Evolutionary conservation across 2,113 vertebrate genomes (phyloP), one percentile per base, ranked within the genome.

Genomic region (Nicator chloris): DNA sequence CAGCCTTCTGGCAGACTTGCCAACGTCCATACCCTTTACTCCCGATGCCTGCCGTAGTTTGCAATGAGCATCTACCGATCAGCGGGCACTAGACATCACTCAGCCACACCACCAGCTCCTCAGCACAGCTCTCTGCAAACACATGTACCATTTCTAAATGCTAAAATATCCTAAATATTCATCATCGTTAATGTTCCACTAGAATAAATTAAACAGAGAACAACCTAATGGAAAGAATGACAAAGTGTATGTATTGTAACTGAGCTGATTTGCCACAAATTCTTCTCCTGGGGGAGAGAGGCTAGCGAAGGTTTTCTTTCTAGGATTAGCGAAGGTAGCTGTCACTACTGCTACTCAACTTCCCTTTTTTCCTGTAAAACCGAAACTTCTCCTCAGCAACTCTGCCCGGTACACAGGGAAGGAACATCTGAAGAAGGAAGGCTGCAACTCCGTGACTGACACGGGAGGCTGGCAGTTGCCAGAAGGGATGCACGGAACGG

Each of bases 21-120:
- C 40, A 2, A 8, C 17, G 17, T 11, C 77, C 19, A 5, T 12
- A 19, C 0, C 40, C 45, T 7, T 27, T 22, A 49, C 4, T 64
- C 50, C 56, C 50, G 22, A 26, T 0, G 2, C n/a, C 54, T 44
- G 50, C 50, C 16, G 6, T 19, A n/a, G 42, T 54, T 47, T 63
- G 26, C 5, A 59, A 40, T 0, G 11, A 88, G 19, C 64, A 77
- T 6, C 70, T 20, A 15, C n/a, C 1, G 4, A 40, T 6, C 35
- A 7, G 49, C 10, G 1, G 37, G 59, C 2, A 16, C 76, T 24
- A 19, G 37, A 23, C 59, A 15, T 13, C 61, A 7, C 27, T 17
- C 47, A 68, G 54, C 50, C 26, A 39, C 59, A 4, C 2, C 0
- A 16, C 2, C 0, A 28, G 30, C 1, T n/a, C 71, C 21, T 26